Conservation (phyloP, 2,888 invertebrate species). For the Ennomos erosarius region DNA sequence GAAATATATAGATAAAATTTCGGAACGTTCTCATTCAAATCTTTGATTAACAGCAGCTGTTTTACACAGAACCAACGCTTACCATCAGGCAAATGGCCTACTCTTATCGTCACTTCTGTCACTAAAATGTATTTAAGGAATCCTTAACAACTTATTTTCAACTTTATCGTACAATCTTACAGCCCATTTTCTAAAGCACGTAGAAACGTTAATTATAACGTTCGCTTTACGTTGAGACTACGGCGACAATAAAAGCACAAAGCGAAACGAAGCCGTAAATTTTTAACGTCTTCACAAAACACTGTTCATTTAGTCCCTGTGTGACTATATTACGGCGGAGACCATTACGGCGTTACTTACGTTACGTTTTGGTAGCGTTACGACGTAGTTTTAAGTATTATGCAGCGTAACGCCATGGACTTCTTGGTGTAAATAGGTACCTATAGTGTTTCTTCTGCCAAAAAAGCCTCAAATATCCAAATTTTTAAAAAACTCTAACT, state of each 20-base stretch:
- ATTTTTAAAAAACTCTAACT: too few relatives aligned
- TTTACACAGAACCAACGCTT: too few relatives aligned
- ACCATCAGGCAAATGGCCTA: too few relatives aligned
- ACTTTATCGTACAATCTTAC: too few relatives aligned
- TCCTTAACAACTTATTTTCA: too few relatives aligned
- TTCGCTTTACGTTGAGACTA: conserved; percentile 38
- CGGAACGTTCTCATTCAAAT: too few relatives aligned
- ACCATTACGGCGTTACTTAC: conserved; percentile 38
- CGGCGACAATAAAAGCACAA: conserved; percentile 67
- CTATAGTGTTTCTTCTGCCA: too few relatives aligned
- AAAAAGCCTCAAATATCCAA: too few relatives aligned
- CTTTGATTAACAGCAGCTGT: too few relatives aligned
- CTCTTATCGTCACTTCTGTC: too few relatives aligned
- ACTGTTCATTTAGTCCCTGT: conserved; percentile 66
- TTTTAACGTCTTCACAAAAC: conserved; percentile 77
- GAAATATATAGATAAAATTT: too few relatives aligned
- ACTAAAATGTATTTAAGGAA: too few relatives aligned
- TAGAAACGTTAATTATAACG: conserved; percentile 51
- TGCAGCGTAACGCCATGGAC: conserved; percentile 32
- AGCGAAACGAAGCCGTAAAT: conserved; percentile 67
- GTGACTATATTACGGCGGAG: conserved; percentile 36
- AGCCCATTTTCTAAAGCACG: conserved; percentile 32
- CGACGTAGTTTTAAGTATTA: conserved; percentile 40
- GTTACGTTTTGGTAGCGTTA: conserved; percentile 43
- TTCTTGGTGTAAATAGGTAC: background rate